Conservation (phyloP, 2,113 vertebrate genomes). For the Asarcornis scutulata region DNA sequence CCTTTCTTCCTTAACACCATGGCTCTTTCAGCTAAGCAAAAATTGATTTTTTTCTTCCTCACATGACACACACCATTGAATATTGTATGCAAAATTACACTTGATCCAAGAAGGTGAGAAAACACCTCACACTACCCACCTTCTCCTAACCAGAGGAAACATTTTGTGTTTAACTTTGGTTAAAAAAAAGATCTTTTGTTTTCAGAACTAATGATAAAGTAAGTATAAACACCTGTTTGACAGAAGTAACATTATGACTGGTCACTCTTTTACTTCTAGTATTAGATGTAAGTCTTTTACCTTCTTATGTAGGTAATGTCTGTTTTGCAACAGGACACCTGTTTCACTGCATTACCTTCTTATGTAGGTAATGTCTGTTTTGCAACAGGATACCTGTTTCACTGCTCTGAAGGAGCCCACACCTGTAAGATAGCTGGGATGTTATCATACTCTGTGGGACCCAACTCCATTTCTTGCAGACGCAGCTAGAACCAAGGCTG, state of each 20-base stretch:
- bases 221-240: not conserved
- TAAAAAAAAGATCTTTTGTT: too few species aligned
- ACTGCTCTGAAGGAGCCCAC: not conserved
- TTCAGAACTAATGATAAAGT: not conserved
- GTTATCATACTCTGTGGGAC: accelerated
- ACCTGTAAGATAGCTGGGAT: not conserved
- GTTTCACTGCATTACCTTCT: not conserved
- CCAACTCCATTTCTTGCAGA: not conserved
- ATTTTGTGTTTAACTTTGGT: not conserved
- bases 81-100: not conserved
- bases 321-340: not conserved
- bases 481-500: not conserved
- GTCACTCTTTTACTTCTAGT: not conserved
- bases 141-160: not conserved
- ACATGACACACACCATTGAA: not conserved
- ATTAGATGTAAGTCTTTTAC: not conserved
- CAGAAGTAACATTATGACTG: not conserved
- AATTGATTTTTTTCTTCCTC: not conserved
- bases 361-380: not conserved
- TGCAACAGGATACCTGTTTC: not conserved
- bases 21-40: not conserved
- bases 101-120: not conserved
- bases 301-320: not conserved
- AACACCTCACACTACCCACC: not conserved
- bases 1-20: not conserved